Evolutionary conservation across 2,113 vertebrate species (phyloP), one percentile per base, ranked within the genome.

Genomic region (Leptobrachium ailaonicum): DNA sequence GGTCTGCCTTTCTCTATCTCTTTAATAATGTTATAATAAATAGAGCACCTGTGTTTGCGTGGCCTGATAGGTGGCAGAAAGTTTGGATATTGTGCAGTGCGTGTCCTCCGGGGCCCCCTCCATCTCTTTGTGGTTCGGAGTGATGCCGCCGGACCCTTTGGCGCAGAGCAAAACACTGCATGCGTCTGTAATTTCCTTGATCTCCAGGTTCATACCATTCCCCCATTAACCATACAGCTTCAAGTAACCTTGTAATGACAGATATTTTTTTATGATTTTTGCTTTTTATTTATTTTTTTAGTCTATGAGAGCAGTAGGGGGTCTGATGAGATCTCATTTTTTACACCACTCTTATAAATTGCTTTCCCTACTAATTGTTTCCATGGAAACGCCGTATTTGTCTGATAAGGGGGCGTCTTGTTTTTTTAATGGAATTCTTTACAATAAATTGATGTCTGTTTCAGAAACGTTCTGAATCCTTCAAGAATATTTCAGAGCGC

Each of bases 311-410:
- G 82, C 91, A 87, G 89, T 87, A 86, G 89, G 91, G 88, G 89
- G 83, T 82, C 87, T 83, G 87, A 88, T 85, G 87, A 87, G 90
- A 89, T 84, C 86, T 87, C 88, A 84, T 87, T 90, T 91, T 92
- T 90, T 87, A 90, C 90, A 90, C 90, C 87, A 87, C 87, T 91
- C 88, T 89, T 91, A 92, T 90, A 91, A 93, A 93, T 90, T 91
- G 90, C 90, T 91, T 89, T 92, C 87, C 88, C 88, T 90, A 90
- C 92, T 93, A 92, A 92, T 92, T 92, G 92, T 93, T 92, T 88
- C 91, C 92, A 92, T 93, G 90, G 92, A 93, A 92, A 94, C 91
- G 89, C 90, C 87, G 87, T 90, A 87, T 91, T 90, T 87, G 90
- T 86, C 85, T 89, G 85, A 76, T 85, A 86, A 86, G 87, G 89